Conservation (phyloP, 2,797 vertebrate genomes). For the Pelodytes ibericus region DNA sequence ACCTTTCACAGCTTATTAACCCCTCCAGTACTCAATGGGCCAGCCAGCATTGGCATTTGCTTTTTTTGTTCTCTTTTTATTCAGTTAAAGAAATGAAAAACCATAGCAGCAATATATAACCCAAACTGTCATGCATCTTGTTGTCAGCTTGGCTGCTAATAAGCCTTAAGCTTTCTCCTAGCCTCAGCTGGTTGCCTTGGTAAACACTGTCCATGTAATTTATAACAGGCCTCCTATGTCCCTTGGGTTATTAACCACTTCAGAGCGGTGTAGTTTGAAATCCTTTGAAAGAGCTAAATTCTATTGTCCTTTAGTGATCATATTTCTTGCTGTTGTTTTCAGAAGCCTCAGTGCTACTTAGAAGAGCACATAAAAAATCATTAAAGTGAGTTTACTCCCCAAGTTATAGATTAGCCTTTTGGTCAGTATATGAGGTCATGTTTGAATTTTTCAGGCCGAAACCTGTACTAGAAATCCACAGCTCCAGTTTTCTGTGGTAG, state of each 20-base stretch:
- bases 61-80: slow-evolving; percentile 23
- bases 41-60: slow-evolving; percentile 29
- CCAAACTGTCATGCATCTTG: slow-evolving; percentile 53
- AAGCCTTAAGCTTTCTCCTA: slow-evolving; percentile 53
- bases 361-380: slow-evolving; percentile 6
- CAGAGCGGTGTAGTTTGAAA: slow-evolving; percentile 35
- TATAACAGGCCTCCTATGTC: slow-evolving; percentile 44
- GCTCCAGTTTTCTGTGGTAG: background rate
- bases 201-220: slow-evolving; percentile 54
- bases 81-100: slow-evolving; percentile 49
- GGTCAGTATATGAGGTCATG: background rate
- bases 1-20: background rate
- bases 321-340: slow-evolving; percentile 28
- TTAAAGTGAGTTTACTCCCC: background rate
- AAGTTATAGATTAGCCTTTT: background rate
- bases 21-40: slow-evolving; percentile 11
- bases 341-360: slow-evolving; percentile 14
- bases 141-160: slow-evolving; percentile 55
- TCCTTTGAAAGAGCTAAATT: slow-evolving; percentile 36
- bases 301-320: slow-evolving; percentile 41
- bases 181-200: slow-evolving; percentile 53
- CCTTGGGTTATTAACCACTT: slow-evolving; percentile 50
- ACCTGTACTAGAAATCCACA: background rate
- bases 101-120: slow-evolving; percentile 50
- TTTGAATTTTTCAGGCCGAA: background rate